Evolutionary conservation across 2,888 invertebrate genomes (phyloP).

Genomic region (Meta bourneti): DNA sequence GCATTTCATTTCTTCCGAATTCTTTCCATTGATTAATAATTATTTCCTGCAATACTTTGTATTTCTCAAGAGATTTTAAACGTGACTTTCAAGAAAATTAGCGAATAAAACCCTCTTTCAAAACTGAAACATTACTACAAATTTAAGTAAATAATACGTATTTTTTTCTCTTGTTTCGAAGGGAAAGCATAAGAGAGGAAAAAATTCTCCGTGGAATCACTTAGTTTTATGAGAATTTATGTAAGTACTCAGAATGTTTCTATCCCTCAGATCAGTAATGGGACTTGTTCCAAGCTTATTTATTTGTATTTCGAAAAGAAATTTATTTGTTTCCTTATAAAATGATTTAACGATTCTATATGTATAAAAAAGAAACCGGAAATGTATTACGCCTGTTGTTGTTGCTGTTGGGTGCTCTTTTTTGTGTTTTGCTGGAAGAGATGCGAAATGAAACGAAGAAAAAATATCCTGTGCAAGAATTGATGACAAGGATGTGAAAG

Average conservation of each 20-base stretch:
- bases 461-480: slow-evolving; percentile 47
- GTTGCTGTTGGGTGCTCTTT: neutral
- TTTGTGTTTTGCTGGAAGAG: neutral
- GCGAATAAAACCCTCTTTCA: slow-evolving; percentile 14
- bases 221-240: slow-evolving; percentile 70
- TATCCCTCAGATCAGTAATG: slow-evolving; percentile 45
- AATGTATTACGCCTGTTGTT: slow-evolving; percentile 11
- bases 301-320: slow-evolving; percentile 56
- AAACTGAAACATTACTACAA: slow-evolving; percentile 14
- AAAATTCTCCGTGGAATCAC: slow-evolving; percentile 33
- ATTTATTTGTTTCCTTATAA: slow-evolving; percentile 55
- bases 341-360: slow-evolving; percentile 48
- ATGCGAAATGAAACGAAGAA: slow-evolving; percentile 24
- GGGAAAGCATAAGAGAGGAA: neutral
- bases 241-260: slow-evolving; percentile 13
- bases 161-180: neutral
- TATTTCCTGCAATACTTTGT: neutral
- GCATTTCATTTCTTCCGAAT: neutral
- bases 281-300: slow-evolving; percentile 56
- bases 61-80: neutral
- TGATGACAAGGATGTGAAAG: slow-evolving; percentile 66
- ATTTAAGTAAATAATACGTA: slow-evolving; percentile 36
- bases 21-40: neutral
- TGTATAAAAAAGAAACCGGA: neutral
- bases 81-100: neutral